Percentiles rank a stretch among this genome's conserved stretches.
phyloP scores from a whole-genome alignment of 35 echinoderm and acorn worm species.

The Chiridota heheva region DNA sequence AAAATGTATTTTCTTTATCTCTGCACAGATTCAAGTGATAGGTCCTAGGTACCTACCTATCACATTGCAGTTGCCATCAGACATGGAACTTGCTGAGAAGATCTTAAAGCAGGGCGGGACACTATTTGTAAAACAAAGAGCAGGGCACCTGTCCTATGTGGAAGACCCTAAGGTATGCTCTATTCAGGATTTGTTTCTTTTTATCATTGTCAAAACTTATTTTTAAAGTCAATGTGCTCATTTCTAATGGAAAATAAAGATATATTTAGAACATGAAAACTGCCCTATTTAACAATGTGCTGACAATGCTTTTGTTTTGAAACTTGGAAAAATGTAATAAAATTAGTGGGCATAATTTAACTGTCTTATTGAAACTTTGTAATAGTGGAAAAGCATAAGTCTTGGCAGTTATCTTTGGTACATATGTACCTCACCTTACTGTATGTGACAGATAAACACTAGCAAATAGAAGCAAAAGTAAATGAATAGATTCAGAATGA shows the following conservation, averaged over 20 bases:
- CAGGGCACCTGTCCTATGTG: constrained; percentile 89
- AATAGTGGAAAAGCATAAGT: too few relatives aligned
- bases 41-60: constrained; percentile 84
- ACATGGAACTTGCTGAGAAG: constrained; percentile 37
- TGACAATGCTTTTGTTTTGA: not conserved
- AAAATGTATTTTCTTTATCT: not conserved
- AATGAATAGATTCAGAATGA: too few relatives aligned
- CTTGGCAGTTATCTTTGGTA: too few relatives aligned
- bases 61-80: constrained; percentile 45
- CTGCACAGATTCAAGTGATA: constrained; percentile 61
- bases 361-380: not conserved
- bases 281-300: not conserved
- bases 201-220: not conserved
- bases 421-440: too few relatives aligned
- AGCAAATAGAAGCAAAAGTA: too few relatives aligned
- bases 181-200: not conserved
- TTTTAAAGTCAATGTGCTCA: not conserved
- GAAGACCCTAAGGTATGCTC: constrained; percentile 90
- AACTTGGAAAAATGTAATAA: not conserved
- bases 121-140: constrained; percentile 93
- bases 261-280: not conserved
- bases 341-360: not conserved
- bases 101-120: constrained; percentile 65
- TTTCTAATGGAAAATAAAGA: not conserved
- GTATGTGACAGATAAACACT: too few relatives aligned